Evolutionary conservation across 2,888 invertebrate genomes (phyloP).

Genomic region (Thymelicus sylvestris): DNA sequence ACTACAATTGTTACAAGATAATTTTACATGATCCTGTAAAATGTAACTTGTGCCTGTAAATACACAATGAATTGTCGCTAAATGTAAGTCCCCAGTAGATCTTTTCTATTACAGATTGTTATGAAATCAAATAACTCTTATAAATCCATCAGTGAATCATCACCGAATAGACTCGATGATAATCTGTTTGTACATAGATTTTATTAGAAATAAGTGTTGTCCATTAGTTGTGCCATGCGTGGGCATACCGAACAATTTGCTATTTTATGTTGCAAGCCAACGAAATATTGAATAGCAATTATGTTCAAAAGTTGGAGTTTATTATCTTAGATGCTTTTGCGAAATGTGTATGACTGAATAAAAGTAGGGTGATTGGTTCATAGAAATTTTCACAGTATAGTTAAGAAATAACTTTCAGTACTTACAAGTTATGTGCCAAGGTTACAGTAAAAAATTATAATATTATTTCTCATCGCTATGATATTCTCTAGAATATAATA

Average conservation of each 20-base stretch:
- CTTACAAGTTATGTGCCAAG: slow-evolving; percentile 22
- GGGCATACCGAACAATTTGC: slow-evolving; percentile 18
- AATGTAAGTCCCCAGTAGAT: slow-evolving; percentile 12
- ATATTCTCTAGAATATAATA: neutral
- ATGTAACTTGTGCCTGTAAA: slow-evolving; percentile 20
- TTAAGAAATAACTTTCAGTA: slow-evolving; percentile 10
- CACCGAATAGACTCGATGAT: slow-evolving; percentile 18
- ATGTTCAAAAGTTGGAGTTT: slow-evolving; percentile 9
- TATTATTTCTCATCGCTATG: neutral
- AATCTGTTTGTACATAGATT: slow-evolving; percentile 26
- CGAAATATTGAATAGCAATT: slow-evolving; percentile 1
- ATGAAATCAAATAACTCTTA: neutral
- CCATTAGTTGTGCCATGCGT: slow-evolving; percentile 17
- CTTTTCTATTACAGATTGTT: neutral
- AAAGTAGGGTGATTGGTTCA: slow-evolving; percentile 12
- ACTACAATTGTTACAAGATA: slow-evolving; percentile 16
- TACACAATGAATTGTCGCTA: slow-evolving; percentile 10
- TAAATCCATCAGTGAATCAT: slow-evolving; percentile 11
- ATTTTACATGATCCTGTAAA: slow-evolving; percentile 17
- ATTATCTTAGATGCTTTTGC: slow-evolving; percentile 28
- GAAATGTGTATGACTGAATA: slow-evolving; percentile 23
- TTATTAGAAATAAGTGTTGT: slow-evolving; percentile 31
- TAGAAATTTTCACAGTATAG: slow-evolving; percentile 8
- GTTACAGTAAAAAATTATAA: neutral
- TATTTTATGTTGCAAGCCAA: slow-evolving; percentile 16